phyloP scores from a whole-genome alignment of 2,113 vertebrate genomes.

The Lagopus muta region DNA sequence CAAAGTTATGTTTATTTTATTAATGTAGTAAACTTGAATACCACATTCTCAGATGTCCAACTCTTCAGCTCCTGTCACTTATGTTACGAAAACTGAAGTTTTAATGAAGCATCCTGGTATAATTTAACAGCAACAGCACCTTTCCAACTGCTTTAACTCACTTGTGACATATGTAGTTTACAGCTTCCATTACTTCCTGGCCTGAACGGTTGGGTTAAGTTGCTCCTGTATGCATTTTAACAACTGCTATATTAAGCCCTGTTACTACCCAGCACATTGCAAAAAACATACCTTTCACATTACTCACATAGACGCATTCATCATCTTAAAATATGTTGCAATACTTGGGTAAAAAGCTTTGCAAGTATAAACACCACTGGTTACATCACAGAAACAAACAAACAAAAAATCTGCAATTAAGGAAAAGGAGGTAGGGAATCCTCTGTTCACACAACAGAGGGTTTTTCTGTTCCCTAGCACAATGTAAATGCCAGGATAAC shows the following conservation, averaged over 20 bases:
- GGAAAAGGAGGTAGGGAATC: background rate
- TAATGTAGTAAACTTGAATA: background rate
- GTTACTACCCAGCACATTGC: background rate
- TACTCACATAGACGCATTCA: background rate
- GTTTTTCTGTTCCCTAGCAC: background rate
- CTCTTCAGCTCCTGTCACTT: background rate
- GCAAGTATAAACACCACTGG: background rate
- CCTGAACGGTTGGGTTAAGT: background rate
- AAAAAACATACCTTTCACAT: background rate
- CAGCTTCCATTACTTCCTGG: background rate
- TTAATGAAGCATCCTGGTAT: background rate
- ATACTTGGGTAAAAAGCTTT: background rate
- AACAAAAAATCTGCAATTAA: background rate
- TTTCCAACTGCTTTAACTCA: background rate
- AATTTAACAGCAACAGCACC: background rate
- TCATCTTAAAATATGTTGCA: background rate
- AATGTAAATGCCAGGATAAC: fast-evolving
- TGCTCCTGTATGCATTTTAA: background rate
- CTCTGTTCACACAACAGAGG: background rate
- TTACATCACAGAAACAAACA: background rate
- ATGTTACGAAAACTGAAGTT: background rate
- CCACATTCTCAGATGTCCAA: background rate
- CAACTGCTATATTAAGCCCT: background rate
- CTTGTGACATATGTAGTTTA: background rate
- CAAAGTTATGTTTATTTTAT: background rate